Conservation (phyloP, 2,797 vertebrate genomes). For the Chloroceryle amazona region DNA sequence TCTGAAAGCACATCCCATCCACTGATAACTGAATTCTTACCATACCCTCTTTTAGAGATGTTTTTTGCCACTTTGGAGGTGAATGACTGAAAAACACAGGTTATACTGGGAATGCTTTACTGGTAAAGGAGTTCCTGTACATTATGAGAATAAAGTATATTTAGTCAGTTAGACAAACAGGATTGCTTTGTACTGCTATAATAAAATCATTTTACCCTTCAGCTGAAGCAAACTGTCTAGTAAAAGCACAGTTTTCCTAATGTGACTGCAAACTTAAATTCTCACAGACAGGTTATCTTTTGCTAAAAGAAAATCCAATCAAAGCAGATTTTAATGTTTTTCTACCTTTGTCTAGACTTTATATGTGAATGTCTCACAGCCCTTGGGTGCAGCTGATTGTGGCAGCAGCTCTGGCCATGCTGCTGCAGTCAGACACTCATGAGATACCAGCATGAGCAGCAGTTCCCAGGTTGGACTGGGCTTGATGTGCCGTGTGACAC, state of each 20-base stretch:
- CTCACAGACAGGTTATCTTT: not conserved
- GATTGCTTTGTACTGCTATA: not conserved
- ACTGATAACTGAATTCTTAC: not conserved
- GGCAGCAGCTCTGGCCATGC: not conserved
- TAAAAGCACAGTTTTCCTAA: not conserved
- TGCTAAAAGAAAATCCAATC: not conserved
- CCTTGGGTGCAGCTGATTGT: accelerated
- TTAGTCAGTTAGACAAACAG: not conserved
- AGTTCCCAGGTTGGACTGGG: accelerated
- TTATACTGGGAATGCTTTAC: not conserved
- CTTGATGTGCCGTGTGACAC: not conserved
- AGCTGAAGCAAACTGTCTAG: not conserved
- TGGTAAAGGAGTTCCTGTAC: not conserved
- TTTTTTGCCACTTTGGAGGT: not conserved
- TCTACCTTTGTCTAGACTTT: slow-evolving; percentile 22
- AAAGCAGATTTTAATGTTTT: slow-evolving; percentile 38
- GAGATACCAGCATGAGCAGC: accelerated
- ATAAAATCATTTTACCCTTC: not conserved
- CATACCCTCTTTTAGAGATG: not conserved
- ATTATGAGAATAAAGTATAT: not conserved
- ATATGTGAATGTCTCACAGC: not conserved
- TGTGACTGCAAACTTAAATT: not conserved
- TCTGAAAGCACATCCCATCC: not conserved
- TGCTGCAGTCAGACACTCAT: not conserved
- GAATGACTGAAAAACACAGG: not conserved